phyloP scores from a whole-genome alignment of 2,888 invertebrate species.

The Trichogramma dendrolimi region DNA sequence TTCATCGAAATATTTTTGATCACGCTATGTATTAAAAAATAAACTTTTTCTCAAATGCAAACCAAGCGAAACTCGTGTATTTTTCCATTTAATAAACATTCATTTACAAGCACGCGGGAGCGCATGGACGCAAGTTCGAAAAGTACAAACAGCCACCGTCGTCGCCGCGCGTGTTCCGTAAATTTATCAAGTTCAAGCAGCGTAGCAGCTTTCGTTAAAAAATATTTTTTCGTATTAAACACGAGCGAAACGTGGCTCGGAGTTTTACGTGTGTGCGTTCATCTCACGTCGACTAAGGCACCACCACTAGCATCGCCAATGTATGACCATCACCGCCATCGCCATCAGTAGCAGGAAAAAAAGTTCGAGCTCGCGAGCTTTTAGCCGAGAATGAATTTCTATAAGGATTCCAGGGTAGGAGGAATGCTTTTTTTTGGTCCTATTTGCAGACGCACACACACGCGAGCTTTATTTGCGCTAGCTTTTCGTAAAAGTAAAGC shows the following conservation, averaged over 20 bases:
- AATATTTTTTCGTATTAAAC: slow-evolving; percentile 25
- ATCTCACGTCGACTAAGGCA: no score
- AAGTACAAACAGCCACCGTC: slow-evolving; percentile 7
- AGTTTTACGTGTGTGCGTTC: no score
- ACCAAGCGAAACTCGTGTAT: not conserved
- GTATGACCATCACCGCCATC: slow-evolving; percentile 7
- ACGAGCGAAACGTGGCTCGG: slow-evolving; percentile 19
- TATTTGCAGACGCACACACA: no score
- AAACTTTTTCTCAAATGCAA: no score
- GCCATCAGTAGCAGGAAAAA: slow-evolving; percentile 8
- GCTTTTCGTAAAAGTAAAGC: slow-evolving; percentile 34
- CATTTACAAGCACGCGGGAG: slow-evolving; percentile 3
- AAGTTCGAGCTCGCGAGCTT: no score
- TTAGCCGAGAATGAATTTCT: no score
- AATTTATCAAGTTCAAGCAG: slow-evolving; percentile 15
- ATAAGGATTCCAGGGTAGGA: not conserved
- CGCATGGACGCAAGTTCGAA: slow-evolving; percentile 13
- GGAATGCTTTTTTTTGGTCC: slow-evolving; percentile 19
- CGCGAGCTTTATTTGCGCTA: slow-evolving; percentile 19
- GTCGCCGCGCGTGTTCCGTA: not conserved
- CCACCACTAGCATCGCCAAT: no score
- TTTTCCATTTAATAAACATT: slow-evolving; percentile 21
- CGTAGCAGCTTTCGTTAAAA: slow-evolving; percentile 15
- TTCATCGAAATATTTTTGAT: no score
- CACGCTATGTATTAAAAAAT: no score